phyloP scores from a whole-genome alignment of 2,888 invertebrate genomes.

The Xylota segnis region DNA sequence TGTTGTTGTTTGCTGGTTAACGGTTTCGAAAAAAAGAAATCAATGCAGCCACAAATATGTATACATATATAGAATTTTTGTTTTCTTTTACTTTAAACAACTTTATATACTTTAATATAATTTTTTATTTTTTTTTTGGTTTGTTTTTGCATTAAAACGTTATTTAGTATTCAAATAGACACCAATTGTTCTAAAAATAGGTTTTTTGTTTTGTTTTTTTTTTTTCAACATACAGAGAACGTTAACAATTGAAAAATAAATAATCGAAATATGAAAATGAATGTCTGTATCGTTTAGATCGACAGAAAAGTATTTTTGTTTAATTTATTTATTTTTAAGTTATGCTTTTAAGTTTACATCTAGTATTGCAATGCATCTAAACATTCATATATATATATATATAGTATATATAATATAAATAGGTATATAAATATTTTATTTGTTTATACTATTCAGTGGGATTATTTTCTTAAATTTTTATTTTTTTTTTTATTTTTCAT shows the following conservation, averaged over 20 bases:
- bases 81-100: conserved; percentile 38
- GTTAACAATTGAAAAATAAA: conserved; percentile 57
- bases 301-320: conserved; percentile 37
- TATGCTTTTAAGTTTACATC: conserved; percentile 66
- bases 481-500: conserved; percentile 33
- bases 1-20: conserved; percentile 39
- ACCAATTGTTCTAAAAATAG: conserved; percentile 76
- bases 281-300: conserved; percentile 38
- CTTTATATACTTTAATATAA: conserved; percentile 46
- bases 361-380: conserved; percentile 75
- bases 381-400: conserved; percentile 71
- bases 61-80: conserved; percentile 23
- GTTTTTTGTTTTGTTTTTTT: conserved; percentile 49
- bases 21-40: conserved; percentile 38
- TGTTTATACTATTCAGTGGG: conserved; percentile 77
- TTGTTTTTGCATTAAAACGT: conserved; percentile 54
- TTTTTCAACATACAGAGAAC: conserved; percentile 55
- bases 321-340: conserved; percentile 43
- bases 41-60: conserved; percentile 60
- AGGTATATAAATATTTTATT: conserved; percentile 76
- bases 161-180: conserved; percentile 72
- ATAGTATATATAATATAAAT: conserved; percentile 73
- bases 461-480: conserved; percentile 70
- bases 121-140: no score
- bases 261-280: conserved; percentile 54